Evolutionary conservation across 2,888 invertebrate genomes (phyloP), one percentile per base, ranked within the genome.

Genomic region (Drosophila nr. perissopoda): DNA sequence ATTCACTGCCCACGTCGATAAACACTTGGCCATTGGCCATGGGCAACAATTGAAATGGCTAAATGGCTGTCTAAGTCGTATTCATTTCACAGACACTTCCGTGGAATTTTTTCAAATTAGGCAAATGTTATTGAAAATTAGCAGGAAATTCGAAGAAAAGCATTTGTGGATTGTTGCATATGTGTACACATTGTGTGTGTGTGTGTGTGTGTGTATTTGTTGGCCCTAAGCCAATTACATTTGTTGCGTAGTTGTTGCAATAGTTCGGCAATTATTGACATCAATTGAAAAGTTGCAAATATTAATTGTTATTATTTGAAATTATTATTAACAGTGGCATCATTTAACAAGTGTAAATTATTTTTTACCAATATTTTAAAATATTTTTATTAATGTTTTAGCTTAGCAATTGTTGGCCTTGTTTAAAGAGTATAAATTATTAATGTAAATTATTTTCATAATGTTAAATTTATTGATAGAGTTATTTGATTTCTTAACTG

Each of bases 131-230:
- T 27, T 54, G 18, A 34, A 34, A 27, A n/a, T 38, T 13, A 13
- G 18, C n/a, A 13, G 8, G 13, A 38, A 29, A 29, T 13, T 13
- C 13, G 13, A 29, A 8, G 38, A 54, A 38, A 56, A 29, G 0
- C 4, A 36, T 18, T 27, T 25, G 1, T n/a, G 16, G 2, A 5
- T 27, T 6, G 5, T 1, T 29, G 1, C 49, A 49, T 29, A 49
- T 27, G 13, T 21, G 21, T 21, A 10, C 48, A 48, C 42, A 46
- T 33, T 13, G 4, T 49, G 29, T 7, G 33, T 33, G 31, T 33
- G n/a, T 27, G 11, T 11, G 1, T 18, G 54, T 54, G 25, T 27
- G 54, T 54, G 54, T 54, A 36, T 38, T 38, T 56, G n/a, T n/a
- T 56, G 38, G 56, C 56, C 13, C 0, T n/a, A 13, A 56, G 27